These are phyloP conservation scores for Eospalax fontanierii DNA, from an alignment of 2,797 vertebrate genomes.

Conservation along the genomic window DNA sequence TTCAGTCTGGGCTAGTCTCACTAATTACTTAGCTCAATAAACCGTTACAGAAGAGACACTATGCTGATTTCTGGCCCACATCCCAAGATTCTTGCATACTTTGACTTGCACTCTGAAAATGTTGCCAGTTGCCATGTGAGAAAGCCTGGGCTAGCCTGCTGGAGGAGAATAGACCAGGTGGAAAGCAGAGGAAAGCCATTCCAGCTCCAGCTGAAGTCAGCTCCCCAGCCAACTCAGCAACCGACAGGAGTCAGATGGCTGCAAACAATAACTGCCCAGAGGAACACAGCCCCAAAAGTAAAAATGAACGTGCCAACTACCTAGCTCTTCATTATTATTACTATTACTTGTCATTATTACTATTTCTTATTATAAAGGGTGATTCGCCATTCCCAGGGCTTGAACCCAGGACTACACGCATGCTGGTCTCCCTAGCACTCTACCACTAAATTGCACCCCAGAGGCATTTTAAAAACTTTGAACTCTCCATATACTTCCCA, in stretches of 20 bases:
- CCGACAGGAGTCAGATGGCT: neutral
- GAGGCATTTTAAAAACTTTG: neutral
- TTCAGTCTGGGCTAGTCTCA: neutral
- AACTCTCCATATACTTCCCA: neutral
- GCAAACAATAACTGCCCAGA: neutral
- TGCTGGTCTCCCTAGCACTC: neutral
- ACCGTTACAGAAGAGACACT: neutral
- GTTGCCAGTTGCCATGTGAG: neutral
- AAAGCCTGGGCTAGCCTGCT: neutral
- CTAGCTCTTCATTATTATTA: neutral
- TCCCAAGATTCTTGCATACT: neutral
- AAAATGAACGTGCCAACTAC: neutral
- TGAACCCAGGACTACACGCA: neutral
- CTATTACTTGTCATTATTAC: too few relatives aligned
- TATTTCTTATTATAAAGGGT: too few relatives aligned
- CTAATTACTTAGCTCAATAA: constrained; percentile 38
- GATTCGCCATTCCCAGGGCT: neutral
- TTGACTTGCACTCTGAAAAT: neutral
- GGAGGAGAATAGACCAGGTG: neutral
- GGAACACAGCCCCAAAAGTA: neutral
- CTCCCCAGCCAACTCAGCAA: neutral
- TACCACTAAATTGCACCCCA: neutral
- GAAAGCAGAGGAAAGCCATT: neutral
- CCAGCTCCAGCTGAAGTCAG: neutral
- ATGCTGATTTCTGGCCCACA: neutral